These are phyloP conservation scores for Reticulitermes speratus DNA, from an alignment of 1,140 invertebrate genomes.

Conservation along the genomic window DNA sequence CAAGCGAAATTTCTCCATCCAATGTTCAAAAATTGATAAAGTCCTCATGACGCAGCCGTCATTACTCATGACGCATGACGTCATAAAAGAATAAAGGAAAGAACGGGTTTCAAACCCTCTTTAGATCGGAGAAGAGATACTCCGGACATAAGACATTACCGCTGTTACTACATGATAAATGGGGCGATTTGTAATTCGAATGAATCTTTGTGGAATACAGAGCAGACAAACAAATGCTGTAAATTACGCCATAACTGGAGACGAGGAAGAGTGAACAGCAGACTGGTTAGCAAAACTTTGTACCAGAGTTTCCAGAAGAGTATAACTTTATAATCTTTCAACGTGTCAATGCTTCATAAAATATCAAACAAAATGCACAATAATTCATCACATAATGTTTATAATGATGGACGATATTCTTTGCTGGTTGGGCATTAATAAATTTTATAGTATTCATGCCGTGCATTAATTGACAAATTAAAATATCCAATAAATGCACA, in stretches of 20 bases:
- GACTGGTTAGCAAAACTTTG: no score
- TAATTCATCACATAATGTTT: no score
- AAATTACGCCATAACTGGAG: not conserved
- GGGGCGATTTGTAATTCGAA: not conserved
- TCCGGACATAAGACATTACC: not conserved
- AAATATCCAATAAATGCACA: no score
- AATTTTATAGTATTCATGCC: no score
- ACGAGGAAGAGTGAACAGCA: no score
- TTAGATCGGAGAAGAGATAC: not conserved
- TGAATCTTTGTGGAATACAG: not conserved
- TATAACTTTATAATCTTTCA: no score
- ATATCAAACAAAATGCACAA: no score
- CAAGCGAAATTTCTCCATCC: not conserved
- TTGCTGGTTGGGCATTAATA: no score
- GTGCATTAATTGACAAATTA: no score
- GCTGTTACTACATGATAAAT: not conserved
- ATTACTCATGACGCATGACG: not conserved
- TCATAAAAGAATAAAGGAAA: not conserved
- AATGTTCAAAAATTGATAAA: not conserved
- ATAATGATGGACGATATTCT: no score
- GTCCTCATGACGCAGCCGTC: not conserved
- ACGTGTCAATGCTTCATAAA: no score
- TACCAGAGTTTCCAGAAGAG: no score
- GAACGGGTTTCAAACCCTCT: not conserved
- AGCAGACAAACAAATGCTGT: not conserved